Evolutionary conservation across 1,140 invertebrate species (phyloP).

Genomic region (Euura lappo): DNA sequence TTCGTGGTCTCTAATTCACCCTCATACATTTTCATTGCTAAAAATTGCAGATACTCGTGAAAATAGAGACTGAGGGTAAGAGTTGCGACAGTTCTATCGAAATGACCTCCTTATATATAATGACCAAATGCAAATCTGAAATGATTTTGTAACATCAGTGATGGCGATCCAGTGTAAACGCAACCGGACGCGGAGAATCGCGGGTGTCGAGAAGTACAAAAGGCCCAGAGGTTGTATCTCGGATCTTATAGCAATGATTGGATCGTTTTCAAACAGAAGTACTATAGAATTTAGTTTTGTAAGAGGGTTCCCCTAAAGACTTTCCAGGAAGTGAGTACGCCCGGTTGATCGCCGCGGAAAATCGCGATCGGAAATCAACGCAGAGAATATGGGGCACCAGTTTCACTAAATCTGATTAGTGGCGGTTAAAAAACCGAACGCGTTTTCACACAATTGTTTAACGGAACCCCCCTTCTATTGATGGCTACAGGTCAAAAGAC

Average conservation of each 20-base stretch:
- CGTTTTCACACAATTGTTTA: too few relatives aligned
- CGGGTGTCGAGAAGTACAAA: constrained; percentile 9
- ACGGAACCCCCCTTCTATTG: too few relatives aligned
- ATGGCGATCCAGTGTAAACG: constrained; percentile 46
- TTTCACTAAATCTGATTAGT: not conserved
- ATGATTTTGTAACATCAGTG: constrained; percentile 46
- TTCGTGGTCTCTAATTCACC: too few relatives aligned
- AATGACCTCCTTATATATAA: too few relatives aligned
- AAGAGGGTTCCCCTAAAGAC: not conserved
- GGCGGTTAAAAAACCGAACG: not conserved
- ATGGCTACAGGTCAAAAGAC: too few relatives aligned
- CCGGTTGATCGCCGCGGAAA: not conserved
- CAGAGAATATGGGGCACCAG: not conserved
- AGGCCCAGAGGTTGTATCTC: not conserved
- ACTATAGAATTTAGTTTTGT: not conserved
- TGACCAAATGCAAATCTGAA: too few relatives aligned
- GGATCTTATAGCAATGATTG: not conserved
- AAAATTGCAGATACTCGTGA: too few relatives aligned
- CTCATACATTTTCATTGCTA: too few relatives aligned
- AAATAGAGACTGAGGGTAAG: too few relatives aligned
- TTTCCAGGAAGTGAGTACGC: not conserved
- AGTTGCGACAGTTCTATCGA: too few relatives aligned
- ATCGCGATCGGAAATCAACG: not conserved
- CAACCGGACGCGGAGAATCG: constrained; percentile 43
- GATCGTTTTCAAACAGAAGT: not conserved